Conservation (phyloP, 2,888 invertebrate species). For the Nephrotoma appendiculata region DNA sequence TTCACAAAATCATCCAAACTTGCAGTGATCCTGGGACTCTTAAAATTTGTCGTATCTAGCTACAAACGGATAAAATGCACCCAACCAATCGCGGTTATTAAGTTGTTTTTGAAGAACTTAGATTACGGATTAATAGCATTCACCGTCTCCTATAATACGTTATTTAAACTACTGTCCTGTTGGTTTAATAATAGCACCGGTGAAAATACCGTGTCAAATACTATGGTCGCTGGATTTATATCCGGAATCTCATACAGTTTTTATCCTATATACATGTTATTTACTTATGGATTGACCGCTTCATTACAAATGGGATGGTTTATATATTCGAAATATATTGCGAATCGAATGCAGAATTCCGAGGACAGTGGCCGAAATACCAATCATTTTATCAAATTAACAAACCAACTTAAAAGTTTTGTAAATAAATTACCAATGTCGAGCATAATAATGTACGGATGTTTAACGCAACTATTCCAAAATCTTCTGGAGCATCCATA, state of each 20-base stretch:
- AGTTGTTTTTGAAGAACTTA: neutral
- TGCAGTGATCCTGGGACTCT: neutral
- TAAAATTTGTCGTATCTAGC: neutral
- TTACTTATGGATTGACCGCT: neutral
- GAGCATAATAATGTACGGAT: neutral
- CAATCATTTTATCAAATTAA: neutral
- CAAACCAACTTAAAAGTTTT: neutral
- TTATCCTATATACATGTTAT: neutral
- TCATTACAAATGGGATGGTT: neutral
- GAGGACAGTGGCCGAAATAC: neutral
- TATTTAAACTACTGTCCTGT: neutral
- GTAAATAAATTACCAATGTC: neutral
- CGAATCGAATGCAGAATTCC: neutral
- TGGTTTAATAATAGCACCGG: neutral
- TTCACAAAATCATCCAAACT: neutral
- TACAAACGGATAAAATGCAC: neutral
- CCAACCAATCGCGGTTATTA: neutral
- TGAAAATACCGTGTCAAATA: neutral
- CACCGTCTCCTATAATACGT: neutral
- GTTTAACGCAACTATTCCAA: neutral
- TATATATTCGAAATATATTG: neutral
- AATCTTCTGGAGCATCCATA: neutral
- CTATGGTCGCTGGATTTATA: neutral
- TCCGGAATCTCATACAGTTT: neutral
- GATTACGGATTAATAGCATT: neutral